Evolutionary conservation across 2,113 vertebrate genomes (phyloP).

Genomic region (Myxocyprinus asiaticus): DNA sequence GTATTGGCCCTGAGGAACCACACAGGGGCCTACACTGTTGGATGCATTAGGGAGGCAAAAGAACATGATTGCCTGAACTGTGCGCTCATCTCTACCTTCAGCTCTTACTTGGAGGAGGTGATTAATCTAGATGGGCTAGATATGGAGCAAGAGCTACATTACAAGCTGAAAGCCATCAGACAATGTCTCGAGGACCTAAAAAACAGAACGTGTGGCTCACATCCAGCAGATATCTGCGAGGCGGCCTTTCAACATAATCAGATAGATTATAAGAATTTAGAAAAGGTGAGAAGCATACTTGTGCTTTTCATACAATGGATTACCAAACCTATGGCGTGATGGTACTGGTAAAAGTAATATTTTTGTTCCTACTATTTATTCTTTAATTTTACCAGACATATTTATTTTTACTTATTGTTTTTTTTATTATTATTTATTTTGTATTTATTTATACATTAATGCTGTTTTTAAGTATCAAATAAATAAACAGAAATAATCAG

Average conservation of each 20-base stretch:
- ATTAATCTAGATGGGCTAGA: not conserved
- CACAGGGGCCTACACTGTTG: accelerated
- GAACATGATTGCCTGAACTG: not conserved
- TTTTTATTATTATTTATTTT: too few relatives aligned
- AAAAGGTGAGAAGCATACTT: conserved; percentile 19
- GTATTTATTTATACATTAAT: too few relatives aligned
- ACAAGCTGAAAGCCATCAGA: not conserved
- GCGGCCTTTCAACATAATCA: not conserved
- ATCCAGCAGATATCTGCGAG: not conserved
- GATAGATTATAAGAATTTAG: not conserved
- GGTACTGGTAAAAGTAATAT: too few relatives aligned
- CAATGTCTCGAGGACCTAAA: not conserved
- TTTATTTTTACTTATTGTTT: conserved; percentile 36
- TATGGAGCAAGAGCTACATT: not conserved
- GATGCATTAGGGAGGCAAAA: not conserved
- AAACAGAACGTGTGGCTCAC: accelerated
- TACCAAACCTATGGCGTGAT: not conserved
- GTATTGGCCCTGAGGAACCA: too few relatives aligned
- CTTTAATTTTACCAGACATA: too few relatives aligned
- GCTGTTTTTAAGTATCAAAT: too few relatives aligned
- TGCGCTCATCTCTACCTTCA: not conserved
- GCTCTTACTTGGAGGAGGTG: not conserved
- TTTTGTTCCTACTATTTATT: not conserved
- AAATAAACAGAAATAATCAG: too few relatives aligned
- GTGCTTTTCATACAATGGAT: not conserved